These are phyloP conservation scores for Athalia circularis DNA, from an alignment of 2,888 invertebrate genomes.

Conservation along the genomic window DNA sequence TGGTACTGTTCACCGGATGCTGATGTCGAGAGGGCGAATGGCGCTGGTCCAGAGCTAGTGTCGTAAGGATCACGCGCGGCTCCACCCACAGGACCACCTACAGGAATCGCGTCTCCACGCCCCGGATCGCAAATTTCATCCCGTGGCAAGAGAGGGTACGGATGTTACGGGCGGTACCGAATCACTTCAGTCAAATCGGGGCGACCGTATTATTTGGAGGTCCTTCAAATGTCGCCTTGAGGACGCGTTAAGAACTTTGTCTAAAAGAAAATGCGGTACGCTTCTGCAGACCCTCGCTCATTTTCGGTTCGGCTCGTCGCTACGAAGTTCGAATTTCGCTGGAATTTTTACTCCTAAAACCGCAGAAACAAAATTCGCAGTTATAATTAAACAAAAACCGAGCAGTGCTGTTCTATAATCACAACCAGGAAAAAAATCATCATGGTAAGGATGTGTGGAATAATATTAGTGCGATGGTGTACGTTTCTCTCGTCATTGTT, in stretches of 20 bases:
- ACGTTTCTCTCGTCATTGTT: too few species aligned
- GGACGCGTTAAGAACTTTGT: background rate
- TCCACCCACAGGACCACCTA: slow-evolving; percentile 30
- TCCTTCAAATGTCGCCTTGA: slow-evolving; percentile 23
- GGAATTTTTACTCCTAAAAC: too few species aligned
- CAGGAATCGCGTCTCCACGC: slow-evolving; percentile 7
- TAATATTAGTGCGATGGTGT: too few species aligned
- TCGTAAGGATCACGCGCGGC: slow-evolving; percentile 38
- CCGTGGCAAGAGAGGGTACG: slow-evolving; percentile 5
- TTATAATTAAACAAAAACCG: too few species aligned
- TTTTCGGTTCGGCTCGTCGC: too few species aligned
- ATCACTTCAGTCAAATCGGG: slow-evolving; percentile 31
- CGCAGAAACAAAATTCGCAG: too few species aligned
- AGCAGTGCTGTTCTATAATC: too few species aligned
- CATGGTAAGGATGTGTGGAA: too few species aligned
- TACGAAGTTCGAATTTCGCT: too few species aligned
- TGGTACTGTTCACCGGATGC: slow-evolving; percentile 9
- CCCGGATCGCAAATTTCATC: slow-evolving; percentile 30
- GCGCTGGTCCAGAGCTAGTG: slow-evolving; percentile 27
- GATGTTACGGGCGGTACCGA: background rate
- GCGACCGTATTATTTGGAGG: slow-evolving; percentile 25
- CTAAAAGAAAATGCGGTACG: background rate
- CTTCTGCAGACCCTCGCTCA: too few species aligned
- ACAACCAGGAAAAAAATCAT: too few species aligned
- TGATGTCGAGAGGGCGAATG: slow-evolving; percentile 30